These are phyloP conservation scores for Platycercus adscitus DNA, from an alignment of 2,113 vertebrate species.

Conservation along the genomic window DNA sequence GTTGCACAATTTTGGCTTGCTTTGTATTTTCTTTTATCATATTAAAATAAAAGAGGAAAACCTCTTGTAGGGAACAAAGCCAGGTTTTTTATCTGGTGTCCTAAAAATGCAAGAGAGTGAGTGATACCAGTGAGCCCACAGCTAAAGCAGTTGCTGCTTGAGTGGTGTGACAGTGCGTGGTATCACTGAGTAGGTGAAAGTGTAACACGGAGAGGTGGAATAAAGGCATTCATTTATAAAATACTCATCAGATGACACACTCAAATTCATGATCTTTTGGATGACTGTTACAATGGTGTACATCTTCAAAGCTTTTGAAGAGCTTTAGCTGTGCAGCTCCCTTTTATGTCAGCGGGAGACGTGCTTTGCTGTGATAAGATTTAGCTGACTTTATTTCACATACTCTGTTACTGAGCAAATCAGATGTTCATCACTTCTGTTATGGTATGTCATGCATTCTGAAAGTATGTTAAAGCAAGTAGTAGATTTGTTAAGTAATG, in stretches of 20 bases:
- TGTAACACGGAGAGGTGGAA: not conserved
- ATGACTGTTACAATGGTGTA: not conserved
- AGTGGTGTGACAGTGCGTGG: not conserved
- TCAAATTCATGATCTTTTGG: slow-evolving; percentile 2
- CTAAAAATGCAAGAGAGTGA: not conserved
- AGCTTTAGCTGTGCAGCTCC: not conserved
- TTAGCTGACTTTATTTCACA: not conserved
- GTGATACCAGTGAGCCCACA: not conserved
- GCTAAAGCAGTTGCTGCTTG: not conserved
- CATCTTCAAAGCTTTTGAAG: not conserved
- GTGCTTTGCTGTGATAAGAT: not conserved
- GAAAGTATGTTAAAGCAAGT: not conserved
- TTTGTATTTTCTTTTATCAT: slow-evolving; percentile 3
- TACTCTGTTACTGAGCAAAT: not conserved
- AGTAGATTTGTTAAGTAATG: not conserved
- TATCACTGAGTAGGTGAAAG: not conserved
- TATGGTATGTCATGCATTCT: not conserved
- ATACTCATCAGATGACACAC: not conserved
- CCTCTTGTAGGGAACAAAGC: not conserved
- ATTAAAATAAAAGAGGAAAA: not conserved
- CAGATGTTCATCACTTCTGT: not conserved
- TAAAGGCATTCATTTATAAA: not conserved
- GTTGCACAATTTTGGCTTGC: not conserved
- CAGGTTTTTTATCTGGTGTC: not conserved
- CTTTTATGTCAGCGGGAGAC: slow-evolving; percentile 22